Base-by-base conservation (phyloP, 2,888 invertebrate species). In the Chrysina gloriosa region DNA sequence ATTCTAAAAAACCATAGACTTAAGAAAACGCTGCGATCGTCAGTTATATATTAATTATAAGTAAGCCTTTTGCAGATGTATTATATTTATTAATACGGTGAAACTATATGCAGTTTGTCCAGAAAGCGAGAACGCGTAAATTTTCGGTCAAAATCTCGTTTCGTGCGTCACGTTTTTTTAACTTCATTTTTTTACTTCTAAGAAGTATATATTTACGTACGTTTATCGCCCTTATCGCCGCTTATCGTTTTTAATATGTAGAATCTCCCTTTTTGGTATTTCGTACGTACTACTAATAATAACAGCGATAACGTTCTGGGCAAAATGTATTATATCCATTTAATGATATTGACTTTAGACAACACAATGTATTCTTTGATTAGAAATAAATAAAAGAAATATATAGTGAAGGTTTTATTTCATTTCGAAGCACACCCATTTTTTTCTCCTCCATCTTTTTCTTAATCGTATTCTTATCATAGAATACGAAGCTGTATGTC, bases 331-430 rank as follows among this genome's bases (percentile, higher is more conserved):
- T 69, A 72, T 74, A 76, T 74, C 79, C 78, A 82, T 82, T 83
- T 82, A 81, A 80, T 80, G 76, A 81, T 79, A 82, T 81, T 82
- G 80, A 82, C 80, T 81, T 82, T 83, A 83, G 83, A 83, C 79
- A 78, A 83, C 82, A 82, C 78, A 81, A 81, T 83, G 83, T 83
- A 83, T 83, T 83, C 83, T 83, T 83, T 83, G 81, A 82, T 81
- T 83, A 83, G 83, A 83, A 82, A 82, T 82, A 81, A 82, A 78
- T 74, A 74, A 75, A 72, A 73, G 72, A 75, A 73, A 72, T 68
- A 72, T 69, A 70, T 69, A 67, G 67, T 67, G 42, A 27, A 36
- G 5, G 5, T 21, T 21, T n/a, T 9, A 56, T 36, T 36, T 56
- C 21, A 56, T 56, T 56, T 27, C 11, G 5, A 9, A 25, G n/a